phyloP scores from a whole-genome alignment of 2,888 invertebrate genomes.

The Limnephilus lunatus region DNA sequence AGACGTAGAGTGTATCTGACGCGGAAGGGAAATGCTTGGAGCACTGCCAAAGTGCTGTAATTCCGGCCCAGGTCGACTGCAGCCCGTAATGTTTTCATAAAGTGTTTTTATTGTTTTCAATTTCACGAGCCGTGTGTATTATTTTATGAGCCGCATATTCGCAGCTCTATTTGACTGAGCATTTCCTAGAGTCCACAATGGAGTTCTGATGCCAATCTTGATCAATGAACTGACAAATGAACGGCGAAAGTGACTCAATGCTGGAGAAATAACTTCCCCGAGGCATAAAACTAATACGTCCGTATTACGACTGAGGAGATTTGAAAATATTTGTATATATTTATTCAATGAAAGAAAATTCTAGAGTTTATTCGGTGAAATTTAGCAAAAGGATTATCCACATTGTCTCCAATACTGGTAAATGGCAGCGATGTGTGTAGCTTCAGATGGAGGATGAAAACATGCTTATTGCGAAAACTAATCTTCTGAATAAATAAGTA shows the following conservation, averaged over 20 bases:
- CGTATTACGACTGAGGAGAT: no score
- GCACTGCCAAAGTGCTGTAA: constrained; percentile 20
- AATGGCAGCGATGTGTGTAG: no score
- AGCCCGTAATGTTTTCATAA: constrained; percentile 41
- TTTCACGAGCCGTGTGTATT: constrained; percentile 44
- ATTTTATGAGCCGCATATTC: constrained; percentile 30
- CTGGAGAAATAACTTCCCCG: background rate
- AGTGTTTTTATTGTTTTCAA: constrained; percentile 48
- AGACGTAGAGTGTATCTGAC: background rate
- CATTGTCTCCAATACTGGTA: no score
- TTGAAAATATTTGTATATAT: no score
- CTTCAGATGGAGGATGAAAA: no score
- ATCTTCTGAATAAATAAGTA: no score
- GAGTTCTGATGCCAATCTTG: background rate
- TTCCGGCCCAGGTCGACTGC: constrained; percentile 25
- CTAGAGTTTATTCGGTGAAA: background rate
- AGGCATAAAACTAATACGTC: background rate
- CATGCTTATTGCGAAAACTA: no score
- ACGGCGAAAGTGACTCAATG: no score
- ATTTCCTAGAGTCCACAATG: background rate
- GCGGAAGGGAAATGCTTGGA: constrained; percentile 35
- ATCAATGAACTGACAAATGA: background rate
- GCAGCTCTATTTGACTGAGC: background rate
- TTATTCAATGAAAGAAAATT: background rate
- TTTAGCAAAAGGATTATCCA: no score